Base-by-base conservation (phyloP, 2,113 vertebrate genomes). In the Malurus melanocephalus region DNA sequence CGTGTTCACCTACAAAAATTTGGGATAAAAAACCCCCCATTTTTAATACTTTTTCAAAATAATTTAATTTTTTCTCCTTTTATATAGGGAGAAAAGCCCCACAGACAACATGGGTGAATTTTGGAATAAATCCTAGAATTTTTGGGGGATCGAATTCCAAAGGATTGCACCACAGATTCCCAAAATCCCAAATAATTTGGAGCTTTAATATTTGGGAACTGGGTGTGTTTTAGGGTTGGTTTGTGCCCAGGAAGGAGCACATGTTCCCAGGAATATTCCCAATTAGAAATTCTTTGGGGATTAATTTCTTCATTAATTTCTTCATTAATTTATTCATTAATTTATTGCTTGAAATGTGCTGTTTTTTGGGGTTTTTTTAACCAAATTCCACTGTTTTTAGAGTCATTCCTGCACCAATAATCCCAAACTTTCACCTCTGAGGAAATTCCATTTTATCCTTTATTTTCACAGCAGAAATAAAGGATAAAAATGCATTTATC, bases 1-100 rank as follows among this genome's bases (percentile, higher is more conserved):
- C 5, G 53, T n/a, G 49, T 96, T 57, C 13, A 69, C 94, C 97
- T 97, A 4, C 27, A 28, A 33, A 35, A 28, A 30, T 28, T 15
- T 9, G n/a, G 4, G 0, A 64, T 11, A 5, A 72, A 27, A 17
- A 33, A 33, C 16, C 40, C 22, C 11, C 5, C 7, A 48, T 48
- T 48, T 27, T 40, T 40, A 20, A n/a, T 4, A 17, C 45, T 27
- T 7, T 35, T 35, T 35, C 35, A 35, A 35, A 35, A 35, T 35
- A 9, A 35, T 35, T 35, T 35, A 9, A 9, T 35, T 35, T 35
- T 35, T 35, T 35, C 35, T 21, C 22, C 22, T 11, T 52, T 9
- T 13, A 77, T 23, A 19, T 5, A 11, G 28, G 51, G 27, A 61
- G 18, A 9, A 46, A 48, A 57, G 35, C 27, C 35, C 3, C 62